Conservation (phyloP, 2,113 vertebrate species). For the Danio rerio region GRCz12tu NC_133200.1:35483501-35484000, state of each 20-base stretch:
- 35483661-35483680: slow-evolving; percentile 80
- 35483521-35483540: too few relatives aligned
- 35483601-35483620: neutral
- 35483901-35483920: neutral
- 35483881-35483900: neutral
- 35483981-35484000: too few relatives aligned
- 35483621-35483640: neutral
- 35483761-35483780: slow-evolving; percentile 97
- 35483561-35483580: slow-evolving; percentile 43
- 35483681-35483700: slow-evolving; percentile 93
- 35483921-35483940: slow-evolving; percentile 18
- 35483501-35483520: too few relatives aligned
- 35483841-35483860: slow-evolving; percentile 93
- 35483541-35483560: neutral
- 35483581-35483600: neutral
- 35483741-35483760: slow-evolving; percentile 96
- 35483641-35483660: slow-evolving; percentile 48
- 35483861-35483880: slow-evolving; percentile 58
- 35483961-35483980: too few relatives aligned
- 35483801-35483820: slow-evolving; percentile 97
- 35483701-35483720: slow-evolving; percentile 97
- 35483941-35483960: too few relatives aligned
- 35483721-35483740: slow-evolving; percentile 95
- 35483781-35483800: slow-evolving; percentile 98
- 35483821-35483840: slow-evolving; percentile 88